Evolutionary conservation across 2,797 vertebrate genomes (phyloP), one percentile per base, ranked within the genome.

Genomic region (Gobio occitaniae): DNA sequence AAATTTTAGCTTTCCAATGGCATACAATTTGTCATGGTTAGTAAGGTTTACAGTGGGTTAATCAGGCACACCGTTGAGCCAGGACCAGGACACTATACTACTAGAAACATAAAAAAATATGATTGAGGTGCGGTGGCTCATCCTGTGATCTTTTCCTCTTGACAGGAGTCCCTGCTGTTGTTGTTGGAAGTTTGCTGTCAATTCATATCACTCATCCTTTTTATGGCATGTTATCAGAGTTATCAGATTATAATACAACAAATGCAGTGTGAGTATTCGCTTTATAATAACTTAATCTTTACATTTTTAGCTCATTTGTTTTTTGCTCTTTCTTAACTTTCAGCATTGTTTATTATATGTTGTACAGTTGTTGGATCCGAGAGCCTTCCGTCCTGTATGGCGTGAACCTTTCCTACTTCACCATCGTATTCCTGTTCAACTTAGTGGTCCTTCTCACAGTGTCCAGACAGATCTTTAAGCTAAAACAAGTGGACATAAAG

Each of bases 361-460:
- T 68, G 8, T 65, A 48, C 94, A 97, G 96, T 52, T 97, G 96
- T 91, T 97, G 96, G 96, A 92, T 97, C 81, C 90, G 17, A 54
- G 92, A 89, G 7, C 2, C 2, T 0, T 1, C 2, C 0, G 93
- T 90, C 84, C 92, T 94, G 21, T 80, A 89, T 0, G 61, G 91
- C 4, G 2, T 95, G 86, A 96, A 96, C 86, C 44, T 96, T 84
- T 84, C 89, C 83, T 97, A 95, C 0, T 84, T 95, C 0, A 84
- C 86, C 50, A 19, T 96, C 4, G 91, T 90, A 1, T 92, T 93
- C 71, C 66, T 96, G 36, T 94, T 96, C 86, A 96, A 96, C 91
- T 70, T 78, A 1, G 87, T 89, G 71, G 90, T 96, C 75, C 88
- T 97, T 91, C 9, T 87, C 29, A 80, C 88, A 5, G 95, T 95